These are phyloP conservation scores for Acronicta alni DNA, from an alignment of 2,888 invertebrate species.

Conservation along the genomic window DNA sequence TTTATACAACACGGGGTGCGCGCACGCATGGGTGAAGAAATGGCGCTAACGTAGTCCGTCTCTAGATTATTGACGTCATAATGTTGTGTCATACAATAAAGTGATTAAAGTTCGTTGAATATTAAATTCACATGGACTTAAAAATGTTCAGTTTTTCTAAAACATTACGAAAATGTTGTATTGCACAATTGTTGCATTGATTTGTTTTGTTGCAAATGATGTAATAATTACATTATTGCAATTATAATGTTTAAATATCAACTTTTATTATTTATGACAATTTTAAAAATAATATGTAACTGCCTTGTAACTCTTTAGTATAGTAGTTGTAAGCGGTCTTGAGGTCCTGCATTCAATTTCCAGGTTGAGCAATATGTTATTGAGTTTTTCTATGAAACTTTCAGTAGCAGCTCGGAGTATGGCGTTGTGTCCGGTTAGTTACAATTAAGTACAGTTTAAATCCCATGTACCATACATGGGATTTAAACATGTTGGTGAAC, in stretches of 20 bases:
- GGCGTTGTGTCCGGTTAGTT: too few species aligned
- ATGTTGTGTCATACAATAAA: constrained; percentile 11
- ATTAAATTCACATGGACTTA: neutral
- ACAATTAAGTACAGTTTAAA: too few species aligned
- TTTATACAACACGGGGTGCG: constrained; percentile 4
- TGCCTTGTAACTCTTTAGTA: too few species aligned
- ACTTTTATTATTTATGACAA: neutral
- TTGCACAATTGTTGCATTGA: neutral
- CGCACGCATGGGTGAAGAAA: neutral
- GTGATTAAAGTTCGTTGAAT: neutral
- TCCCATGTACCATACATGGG: too few species aligned
- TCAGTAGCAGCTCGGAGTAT: too few species aligned
- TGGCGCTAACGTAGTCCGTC: neutral
- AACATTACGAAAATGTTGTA: neutral
- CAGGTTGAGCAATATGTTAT: too few species aligned
- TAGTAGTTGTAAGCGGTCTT: too few species aligned
- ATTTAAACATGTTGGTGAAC: too few species aligned
- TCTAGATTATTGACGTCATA: constrained; percentile 19
- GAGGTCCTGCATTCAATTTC: too few species aligned
- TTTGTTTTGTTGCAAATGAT: neutral
- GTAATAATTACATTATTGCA: neutral
- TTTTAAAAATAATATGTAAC: too few species aligned
- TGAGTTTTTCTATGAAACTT: too few species aligned
- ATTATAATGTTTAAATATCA: neutral
- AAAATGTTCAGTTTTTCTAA: too few species aligned